Conservation (phyloP, 2,797 vertebrate genomes). For the Petrocephalus sullivani region DNA sequence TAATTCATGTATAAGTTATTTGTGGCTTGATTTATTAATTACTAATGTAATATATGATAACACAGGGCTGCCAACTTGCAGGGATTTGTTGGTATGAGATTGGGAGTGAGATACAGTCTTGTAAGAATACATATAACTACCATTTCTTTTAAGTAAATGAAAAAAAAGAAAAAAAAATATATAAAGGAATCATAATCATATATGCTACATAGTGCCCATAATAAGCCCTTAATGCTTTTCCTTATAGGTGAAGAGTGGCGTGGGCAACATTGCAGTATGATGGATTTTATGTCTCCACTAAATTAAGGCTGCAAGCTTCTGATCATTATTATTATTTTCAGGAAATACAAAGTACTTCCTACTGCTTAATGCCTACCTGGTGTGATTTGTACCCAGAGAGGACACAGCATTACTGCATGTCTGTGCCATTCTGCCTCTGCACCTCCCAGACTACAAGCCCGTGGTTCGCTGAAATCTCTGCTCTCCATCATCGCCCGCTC, state of each 20-base stretch:
- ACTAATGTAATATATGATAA: too few relatives aligned
- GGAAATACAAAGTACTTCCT: not conserved
- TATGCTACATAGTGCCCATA: too few relatives aligned
- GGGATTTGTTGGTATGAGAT: too few relatives aligned
- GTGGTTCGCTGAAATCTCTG: not conserved
- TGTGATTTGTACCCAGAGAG: not conserved
- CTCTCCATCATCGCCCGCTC: not conserved
- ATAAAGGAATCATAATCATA: too few relatives aligned
- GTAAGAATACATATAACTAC: too few relatives aligned
- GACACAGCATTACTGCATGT: not conserved
- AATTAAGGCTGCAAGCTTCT: too few relatives aligned
- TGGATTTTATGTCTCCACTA: not conserved
- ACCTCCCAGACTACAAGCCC: not conserved
- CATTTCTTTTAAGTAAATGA: too few relatives aligned
- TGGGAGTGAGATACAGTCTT: too few relatives aligned
- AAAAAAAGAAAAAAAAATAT: too few relatives aligned
- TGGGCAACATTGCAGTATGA: not conserved
- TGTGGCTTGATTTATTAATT: too few relatives aligned
- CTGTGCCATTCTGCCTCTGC: not conserved
- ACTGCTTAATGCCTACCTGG: not conserved
- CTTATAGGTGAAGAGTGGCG: not conserved
- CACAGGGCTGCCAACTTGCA: too few relatives aligned
- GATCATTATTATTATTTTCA: not conserved
- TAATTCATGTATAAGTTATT: too few relatives aligned
- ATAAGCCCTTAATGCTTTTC: not conserved